Base-by-base conservation (phyloP, 2,797 vertebrate genomes). In the Sebastiscus albofasciatus region DNA sequence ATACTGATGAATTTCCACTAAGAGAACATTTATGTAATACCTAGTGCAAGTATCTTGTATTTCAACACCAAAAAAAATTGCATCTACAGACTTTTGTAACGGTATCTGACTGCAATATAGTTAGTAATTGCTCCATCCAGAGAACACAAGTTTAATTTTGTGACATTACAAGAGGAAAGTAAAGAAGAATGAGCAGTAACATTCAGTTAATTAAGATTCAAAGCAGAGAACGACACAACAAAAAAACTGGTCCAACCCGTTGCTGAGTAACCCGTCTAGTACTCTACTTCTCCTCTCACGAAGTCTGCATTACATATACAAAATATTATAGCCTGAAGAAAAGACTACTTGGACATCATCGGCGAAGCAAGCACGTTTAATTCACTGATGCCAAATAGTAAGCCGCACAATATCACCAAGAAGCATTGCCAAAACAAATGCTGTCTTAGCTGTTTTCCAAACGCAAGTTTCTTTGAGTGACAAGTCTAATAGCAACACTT, bases 401-500 rank as follows among this genome's bases (percentile, higher is more conserved):
- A 65, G 26, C 11, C 12, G 5, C 71, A 62, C 49, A 52, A 10
- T 4, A n/a, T 52, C 49, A 52, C 49, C 49, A n/a, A 10, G 1
- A n/a, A 52, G 49, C 49, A n/a, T n/a, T 9, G 20, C 49, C 49
- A 52, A 72, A 77, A 66, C 60, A 75, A 58, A 65, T 26, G 3
- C 20, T 58, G 26, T 2, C 2, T n/a, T 59, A 33, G 9, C 18
- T 56, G 33, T 34, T 65, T 33, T 9, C 29, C 49, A 75, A 85
- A 72, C 34, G 65, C 49, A 62, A 16, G 24, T 70, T 24, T 77
- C 33, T 64, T 8, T 12, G n/a, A 67, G 20, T 27, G 22, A 72
- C 34, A 62, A 71, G 27, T 18, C 62, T 54, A 54, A 77, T 72
- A 78, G 7, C 26, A 89, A 89, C 54, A 85, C 93, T 89, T 93